Evolutionary conservation across 2,113 vertebrate genomes (phyloP).

Genomic region (Myiagra hebetior): DNA sequence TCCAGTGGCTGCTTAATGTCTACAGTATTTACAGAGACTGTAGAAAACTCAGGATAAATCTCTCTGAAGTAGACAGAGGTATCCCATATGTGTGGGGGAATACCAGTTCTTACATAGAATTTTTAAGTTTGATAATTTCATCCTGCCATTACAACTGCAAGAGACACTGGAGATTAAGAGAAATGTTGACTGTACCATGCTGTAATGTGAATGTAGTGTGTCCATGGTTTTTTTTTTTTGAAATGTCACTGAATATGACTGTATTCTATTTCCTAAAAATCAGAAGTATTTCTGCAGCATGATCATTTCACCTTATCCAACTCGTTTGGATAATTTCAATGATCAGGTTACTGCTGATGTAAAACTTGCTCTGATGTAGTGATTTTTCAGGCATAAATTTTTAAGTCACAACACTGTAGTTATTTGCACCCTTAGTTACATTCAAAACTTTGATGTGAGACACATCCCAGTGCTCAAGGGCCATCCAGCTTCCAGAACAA

Average conservation of each 20-base stretch:
- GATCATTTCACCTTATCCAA: background rate
- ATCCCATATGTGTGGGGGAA: background rate
- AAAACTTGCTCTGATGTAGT: background rate
- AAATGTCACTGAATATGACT: background rate
- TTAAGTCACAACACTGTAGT: background rate
- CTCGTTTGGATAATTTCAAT: background rate
- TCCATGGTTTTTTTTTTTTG: background rate
- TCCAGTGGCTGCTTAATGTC: background rate
- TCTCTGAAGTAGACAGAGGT: background rate
- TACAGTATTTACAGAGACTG: background rate
- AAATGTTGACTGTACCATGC: background rate
- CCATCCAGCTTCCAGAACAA: background rate
- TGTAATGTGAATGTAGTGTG: background rate
- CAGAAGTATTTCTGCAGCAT: background rate
- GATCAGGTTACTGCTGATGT: background rate
- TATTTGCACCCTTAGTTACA: background rate
- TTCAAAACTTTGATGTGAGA: background rate
- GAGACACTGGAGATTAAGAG: background rate
- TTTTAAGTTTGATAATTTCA: background rate
- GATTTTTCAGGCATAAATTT: background rate
- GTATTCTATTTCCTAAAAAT: background rate
- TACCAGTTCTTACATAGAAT: background rate
- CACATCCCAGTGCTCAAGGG: accelerated
- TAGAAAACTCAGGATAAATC: background rate
- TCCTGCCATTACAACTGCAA: background rate